Base-by-base conservation (phyloP, 2,113 vertebrate species). In the Larimichthys crocea region DNA sequence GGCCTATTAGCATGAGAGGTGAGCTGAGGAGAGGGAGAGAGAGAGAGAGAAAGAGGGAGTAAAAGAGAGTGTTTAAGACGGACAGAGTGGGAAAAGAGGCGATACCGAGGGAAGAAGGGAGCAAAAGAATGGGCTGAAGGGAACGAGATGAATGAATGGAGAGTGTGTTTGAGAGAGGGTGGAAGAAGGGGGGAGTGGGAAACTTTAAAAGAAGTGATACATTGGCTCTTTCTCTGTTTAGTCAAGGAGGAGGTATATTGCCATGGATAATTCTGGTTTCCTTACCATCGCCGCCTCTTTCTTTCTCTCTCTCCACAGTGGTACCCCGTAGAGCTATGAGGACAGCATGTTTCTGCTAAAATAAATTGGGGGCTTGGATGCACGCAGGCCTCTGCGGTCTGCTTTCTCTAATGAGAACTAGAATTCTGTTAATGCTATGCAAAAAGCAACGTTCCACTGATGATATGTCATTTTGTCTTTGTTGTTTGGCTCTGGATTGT, bases 1-100 rank as follows among this genome's bases (percentile, higher is more conserved):
- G 80, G 83, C 62, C 80, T 76, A 42, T 78, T 89, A 73, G 82
- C 62, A 63, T 82, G 77, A 83, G 91, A 92, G 89, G 84, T 91
- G 83, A 89, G 76, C 61, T 85, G 72, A 81, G 76, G 80, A 85
- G 80, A 84, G 15, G 35, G 55, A 71, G 26, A 56, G 46, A 44
- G 62, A 49, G 76, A 67, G 15, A 20, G 82, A 76, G 50, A 55
- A 48, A 48, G 70, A 26, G 63, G 26, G 63, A 20, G 61, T n/a
- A 26, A 7, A 24, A 2, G 66, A 7, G 26, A 63, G 42, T 44
- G 68, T 69, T 80, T n/a, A 42, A 61, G 80, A 75, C 17, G 15
- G 60, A 71, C 20, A 42, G 29, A 78, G 50, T 75, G 61, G 71
- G 67, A 52, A 69, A 81, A 67, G 35, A 48, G 52, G 57, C 64